phyloP scores from a whole-genome alignment of 2,888 invertebrate species.

The Clepsis dumicolana region DNA sequence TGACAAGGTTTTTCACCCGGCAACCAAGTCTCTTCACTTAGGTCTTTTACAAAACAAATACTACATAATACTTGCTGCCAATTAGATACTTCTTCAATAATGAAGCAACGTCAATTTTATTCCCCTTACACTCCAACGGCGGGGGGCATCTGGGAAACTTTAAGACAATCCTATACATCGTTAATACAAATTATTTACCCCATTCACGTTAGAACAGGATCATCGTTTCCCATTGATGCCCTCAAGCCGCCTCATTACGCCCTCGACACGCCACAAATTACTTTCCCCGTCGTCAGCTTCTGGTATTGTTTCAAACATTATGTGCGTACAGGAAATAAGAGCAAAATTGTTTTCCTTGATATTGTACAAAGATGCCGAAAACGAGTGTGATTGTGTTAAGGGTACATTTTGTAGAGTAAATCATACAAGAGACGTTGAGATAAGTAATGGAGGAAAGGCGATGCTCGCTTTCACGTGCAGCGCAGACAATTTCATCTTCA shows the following conservation, averaged over 20 bases:
- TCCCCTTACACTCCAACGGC: neutral
- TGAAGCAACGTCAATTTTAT: neutral
- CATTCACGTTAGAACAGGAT: neutral
- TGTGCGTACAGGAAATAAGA: neutral
- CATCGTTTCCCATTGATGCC: conserved; percentile 23
- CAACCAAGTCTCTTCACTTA: too few relatives aligned
- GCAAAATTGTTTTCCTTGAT: neutral
- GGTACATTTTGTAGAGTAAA: too few relatives aligned
- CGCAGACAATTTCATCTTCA: too few relatives aligned
- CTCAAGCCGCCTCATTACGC: conserved; percentile 18
- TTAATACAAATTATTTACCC: conserved; percentile 14
- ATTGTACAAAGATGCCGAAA: neutral
- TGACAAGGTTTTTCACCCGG: too few relatives aligned
- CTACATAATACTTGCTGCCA: neutral
- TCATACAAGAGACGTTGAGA: too few relatives aligned
- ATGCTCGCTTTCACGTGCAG: too few relatives aligned
- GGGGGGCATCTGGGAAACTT: neutral
- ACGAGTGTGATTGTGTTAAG: too few relatives aligned
- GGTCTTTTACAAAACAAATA: too few relatives aligned
- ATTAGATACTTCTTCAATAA: neutral
- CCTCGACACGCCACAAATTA: conserved; percentile 19
- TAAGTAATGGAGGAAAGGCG: too few relatives aligned
- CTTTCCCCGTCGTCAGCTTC: conserved; percentile 8
- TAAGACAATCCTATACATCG: neutral
- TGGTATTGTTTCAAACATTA: conserved; percentile 20